Conservation (phyloP, 2,113 vertebrate genomes). For the Scatophagus argus region DNA sequence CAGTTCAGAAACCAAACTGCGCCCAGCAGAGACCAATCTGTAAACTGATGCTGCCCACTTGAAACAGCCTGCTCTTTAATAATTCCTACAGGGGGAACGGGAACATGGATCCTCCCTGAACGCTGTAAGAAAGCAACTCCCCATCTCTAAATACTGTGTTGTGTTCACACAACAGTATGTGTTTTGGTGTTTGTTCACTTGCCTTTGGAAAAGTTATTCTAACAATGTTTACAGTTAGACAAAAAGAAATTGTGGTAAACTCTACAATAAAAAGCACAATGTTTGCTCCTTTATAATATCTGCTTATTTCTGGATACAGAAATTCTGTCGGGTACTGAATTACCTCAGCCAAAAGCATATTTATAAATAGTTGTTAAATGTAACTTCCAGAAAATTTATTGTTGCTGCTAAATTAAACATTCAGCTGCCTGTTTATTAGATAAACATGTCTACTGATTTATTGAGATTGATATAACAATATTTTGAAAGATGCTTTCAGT, state of each 20-base stretch:
- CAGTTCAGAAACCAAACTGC: slow-evolving; percentile 9
- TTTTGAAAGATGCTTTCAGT: neutral
- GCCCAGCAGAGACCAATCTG: slow-evolving; percentile 1
- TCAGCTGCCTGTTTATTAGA: neutral
- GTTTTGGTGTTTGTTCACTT: neutral
- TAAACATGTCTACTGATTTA: neutral
- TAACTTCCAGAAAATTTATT: too few relatives aligned
- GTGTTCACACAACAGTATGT: slow-evolving; percentile 7
- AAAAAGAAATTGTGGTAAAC: neutral
- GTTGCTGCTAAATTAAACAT: too few relatives aligned
- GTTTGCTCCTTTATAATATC: neutral
- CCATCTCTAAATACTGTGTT: slow-evolving; percentile 1
- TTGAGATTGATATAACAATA: neutral
- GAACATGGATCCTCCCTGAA: slow-evolving; percentile 1
- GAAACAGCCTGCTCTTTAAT: slow-evolving; percentile 32
- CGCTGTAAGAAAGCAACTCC: neutral
- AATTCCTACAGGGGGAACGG: slow-evolving; percentile 1
- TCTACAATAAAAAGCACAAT: neutral
- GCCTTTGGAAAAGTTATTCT: neutral
- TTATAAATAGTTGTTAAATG: too few relatives aligned
- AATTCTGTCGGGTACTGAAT: too few relatives aligned
- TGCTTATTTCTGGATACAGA: too few relatives aligned
- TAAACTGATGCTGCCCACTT: slow-evolving; percentile 3
- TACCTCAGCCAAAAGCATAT: too few relatives aligned
- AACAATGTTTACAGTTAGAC: neutral